phyloP scores from a whole-genome alignment of 2,888 invertebrate species.

The Folsomia candida region DNA sequence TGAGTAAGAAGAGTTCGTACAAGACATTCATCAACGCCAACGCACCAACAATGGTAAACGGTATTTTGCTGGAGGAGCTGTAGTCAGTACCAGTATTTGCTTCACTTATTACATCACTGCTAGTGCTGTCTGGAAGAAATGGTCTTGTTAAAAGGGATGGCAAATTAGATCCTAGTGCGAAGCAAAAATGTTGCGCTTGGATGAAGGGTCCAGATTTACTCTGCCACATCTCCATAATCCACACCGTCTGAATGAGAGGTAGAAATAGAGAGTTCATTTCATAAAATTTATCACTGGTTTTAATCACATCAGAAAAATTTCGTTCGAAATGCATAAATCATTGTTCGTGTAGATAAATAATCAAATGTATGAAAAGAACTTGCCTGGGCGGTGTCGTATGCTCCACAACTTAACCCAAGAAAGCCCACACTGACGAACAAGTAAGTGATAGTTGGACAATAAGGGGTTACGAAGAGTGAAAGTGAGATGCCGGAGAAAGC shows the following conservation, averaged over 20 bases:
- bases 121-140: background rate
- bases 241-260: too few relatives aligned
- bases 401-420: slow-evolving; percentile 28
- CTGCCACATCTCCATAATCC: slow-evolving; percentile 45
- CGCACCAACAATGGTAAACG: background rate
- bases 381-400: slow-evolving; percentile 38
- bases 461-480: slow-evolving; percentile 12
- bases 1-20: background rate
- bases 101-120: background rate
- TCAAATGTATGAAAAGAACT: too few relatives aligned
- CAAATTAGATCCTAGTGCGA: slow-evolving; percentile 7
- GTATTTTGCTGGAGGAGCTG: too few relatives aligned
- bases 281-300: too few relatives aligned
- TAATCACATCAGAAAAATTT: too few relatives aligned
- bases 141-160: background rate
- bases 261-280: too few relatives aligned
- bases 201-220: slow-evolving; percentile 22
- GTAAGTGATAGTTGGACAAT: slow-evolving; percentile 6
- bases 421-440: slow-evolving; percentile 19
- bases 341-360: too few relatives aligned
- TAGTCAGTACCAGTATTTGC: background rate
- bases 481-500: background rate
- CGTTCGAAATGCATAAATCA: too few relatives aligned
- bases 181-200: slow-evolving; percentile 26
- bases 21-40: background rate